phyloP scores from a whole-genome alignment of 1,140 invertebrate genomes.

The Limonius californicus region DNA sequence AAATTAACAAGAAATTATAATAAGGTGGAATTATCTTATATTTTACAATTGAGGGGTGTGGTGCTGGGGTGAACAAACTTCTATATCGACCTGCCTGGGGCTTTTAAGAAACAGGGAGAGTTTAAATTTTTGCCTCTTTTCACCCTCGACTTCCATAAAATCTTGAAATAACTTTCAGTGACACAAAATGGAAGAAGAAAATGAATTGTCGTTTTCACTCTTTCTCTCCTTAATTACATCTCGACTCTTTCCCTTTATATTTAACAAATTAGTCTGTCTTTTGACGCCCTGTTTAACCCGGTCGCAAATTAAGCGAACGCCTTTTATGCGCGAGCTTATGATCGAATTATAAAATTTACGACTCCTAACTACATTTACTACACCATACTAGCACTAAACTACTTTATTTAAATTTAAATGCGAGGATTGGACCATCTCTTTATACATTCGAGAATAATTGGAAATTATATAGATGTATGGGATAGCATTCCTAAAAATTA shows the following conservation, averaged over 20 bases:
- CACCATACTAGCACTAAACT: neutral
- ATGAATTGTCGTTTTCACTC: conserved; percentile 31
- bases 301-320: conserved; percentile 15
- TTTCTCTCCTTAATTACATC: conserved; percentile 20
- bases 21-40: conserved; percentile 2
- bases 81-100: conserved; percentile 29
- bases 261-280: conserved; percentile 18
- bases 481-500: too few species aligned
- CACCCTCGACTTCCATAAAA: conserved; percentile 25
- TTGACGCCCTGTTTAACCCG: neutral
- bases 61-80: conserved; percentile 31
- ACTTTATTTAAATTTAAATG: too few species aligned
- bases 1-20: conserved; percentile 7
- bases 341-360: conserved; percentile 18
- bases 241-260: conserved; percentile 9
- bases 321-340: neutral
- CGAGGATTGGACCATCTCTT: too few species aligned
- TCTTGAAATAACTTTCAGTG: conserved; percentile 31
- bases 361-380: conserved; percentile 9
- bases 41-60: conserved; percentile 25
- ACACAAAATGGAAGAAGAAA: conserved; percentile 33
- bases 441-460: too few species aligned
- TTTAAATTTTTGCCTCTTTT: conserved; percentile 29
- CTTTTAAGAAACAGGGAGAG: conserved; percentile 27
- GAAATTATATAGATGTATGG: too few species aligned